These are phyloP conservation scores for Spinus pinus DNA, from an alignment of 2,797 vertebrate genomes.

Conservation along the genomic window DNA sequence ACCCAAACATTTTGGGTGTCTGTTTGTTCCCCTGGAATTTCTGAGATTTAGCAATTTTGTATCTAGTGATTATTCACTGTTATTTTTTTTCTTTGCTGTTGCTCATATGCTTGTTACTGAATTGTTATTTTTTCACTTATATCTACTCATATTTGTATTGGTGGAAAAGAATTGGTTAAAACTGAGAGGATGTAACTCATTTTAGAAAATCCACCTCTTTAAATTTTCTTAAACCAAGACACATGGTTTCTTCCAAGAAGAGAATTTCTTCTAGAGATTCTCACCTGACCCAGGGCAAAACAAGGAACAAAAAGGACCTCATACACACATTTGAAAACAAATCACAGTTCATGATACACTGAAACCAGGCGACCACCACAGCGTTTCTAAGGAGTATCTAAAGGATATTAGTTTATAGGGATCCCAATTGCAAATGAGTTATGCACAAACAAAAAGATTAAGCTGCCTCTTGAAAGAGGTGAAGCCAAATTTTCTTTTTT, in stretches of 20 bases:
- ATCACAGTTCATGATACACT: background rate
- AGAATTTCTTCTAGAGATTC: background rate
- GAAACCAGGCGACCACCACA: background rate
- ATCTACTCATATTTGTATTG: fast-evolving
- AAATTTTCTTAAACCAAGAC: background rate
- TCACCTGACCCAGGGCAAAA: background rate
- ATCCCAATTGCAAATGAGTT: background rate
- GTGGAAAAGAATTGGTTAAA: background rate
- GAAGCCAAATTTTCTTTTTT: background rate
- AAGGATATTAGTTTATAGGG: background rate
- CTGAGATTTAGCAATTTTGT: background rate
- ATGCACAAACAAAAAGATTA: background rate
- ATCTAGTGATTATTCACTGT: background rate
- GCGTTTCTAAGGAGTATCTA: background rate
- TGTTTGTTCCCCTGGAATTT: background rate
- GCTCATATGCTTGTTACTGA: background rate
- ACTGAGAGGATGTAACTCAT: background rate
- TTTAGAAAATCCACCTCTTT: background rate
- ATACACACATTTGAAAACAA: background rate
- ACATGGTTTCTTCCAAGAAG: background rate
- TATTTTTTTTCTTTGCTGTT: fast-evolving
- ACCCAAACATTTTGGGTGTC: background rate
- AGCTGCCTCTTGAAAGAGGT: background rate
- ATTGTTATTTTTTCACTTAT: background rate
- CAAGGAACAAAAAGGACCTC: background rate